These are phyloP conservation scores for Sylvia borin DNA, from an alignment of 2,797 vertebrate genomes.

Conservation along the genomic window DNA sequence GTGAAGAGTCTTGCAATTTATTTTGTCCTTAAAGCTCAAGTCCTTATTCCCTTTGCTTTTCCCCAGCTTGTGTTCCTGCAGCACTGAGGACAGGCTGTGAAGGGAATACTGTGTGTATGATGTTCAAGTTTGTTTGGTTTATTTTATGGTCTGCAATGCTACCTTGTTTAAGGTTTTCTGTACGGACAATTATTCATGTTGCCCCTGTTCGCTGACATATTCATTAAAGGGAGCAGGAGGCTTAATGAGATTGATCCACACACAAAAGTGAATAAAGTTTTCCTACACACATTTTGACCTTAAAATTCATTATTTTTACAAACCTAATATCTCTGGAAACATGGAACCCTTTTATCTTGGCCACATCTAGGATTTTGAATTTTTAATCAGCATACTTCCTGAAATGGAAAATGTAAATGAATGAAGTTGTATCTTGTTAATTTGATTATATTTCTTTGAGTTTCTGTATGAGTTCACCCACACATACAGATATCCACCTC, in stretches of 20 bases:
- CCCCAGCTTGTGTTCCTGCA: background rate
- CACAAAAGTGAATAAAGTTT: conserved; percentile 67
- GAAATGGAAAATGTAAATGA: background rate
- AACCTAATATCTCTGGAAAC: background rate
- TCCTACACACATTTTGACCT: conserved; percentile 60
- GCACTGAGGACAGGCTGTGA: background rate
- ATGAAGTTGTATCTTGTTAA: background rate
- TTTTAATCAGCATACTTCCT: background rate
- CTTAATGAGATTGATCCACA: conserved; percentile 74
- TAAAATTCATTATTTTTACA: conserved; percentile 73
- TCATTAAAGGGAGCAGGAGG: conserved; percentile 59
- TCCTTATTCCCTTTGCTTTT: background rate
- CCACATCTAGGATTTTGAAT: background rate
- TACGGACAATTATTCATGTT: conserved; percentile 1
- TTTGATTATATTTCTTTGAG: background rate
- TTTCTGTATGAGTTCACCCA: background rate
- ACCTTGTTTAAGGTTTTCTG: conserved; percentile 22
- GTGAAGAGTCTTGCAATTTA: background rate
- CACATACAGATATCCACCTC: background rate
- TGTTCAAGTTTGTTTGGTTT: background rate
- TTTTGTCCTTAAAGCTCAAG: background rate
- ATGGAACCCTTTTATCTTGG: background rate
- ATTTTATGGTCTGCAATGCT: background rate
- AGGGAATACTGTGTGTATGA: background rate
- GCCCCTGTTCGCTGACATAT: conserved; percentile 62